phyloP scores from a whole-genome alignment of 2,797 vertebrate genomes.

The Steatocranus sp. region DNA sequence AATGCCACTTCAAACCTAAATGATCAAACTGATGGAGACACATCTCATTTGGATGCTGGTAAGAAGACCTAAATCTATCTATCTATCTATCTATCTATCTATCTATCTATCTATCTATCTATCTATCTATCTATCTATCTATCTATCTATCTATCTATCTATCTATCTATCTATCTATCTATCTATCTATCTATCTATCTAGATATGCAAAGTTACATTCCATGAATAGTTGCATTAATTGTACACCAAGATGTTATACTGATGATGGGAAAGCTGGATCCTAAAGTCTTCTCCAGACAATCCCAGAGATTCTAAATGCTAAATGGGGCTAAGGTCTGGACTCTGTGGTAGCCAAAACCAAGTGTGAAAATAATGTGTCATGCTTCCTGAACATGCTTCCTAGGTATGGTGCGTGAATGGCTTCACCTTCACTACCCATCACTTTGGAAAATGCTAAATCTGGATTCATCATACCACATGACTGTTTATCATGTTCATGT shows the following conservation, averaged over 20 bases:
- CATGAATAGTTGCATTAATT: no score
- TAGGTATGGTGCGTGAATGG: neutral
- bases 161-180: neutral
- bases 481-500: neutral
- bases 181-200: no score
- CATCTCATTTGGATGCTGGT: slow-evolving; percentile 51
- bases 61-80: neutral
- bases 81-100: neutral
- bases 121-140: neutral
- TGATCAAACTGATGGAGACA: slow-evolving; percentile 41
- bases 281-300: neutral
- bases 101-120: neutral
- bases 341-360: neutral
- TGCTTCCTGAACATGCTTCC: neutral
- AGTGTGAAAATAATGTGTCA: neutral
- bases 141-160: neutral
- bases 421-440: neutral
- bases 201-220: no score
- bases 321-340: neutral
- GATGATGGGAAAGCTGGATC: neutral
- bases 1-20: slow-evolving; percentile 50
- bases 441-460: neutral
- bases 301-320: neutral
- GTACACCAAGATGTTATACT: neutral
- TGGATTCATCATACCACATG: neutral